A percentile compares a stretch with the other conserved stretches of the same genome.
Evolutionary conservation across 1,140 invertebrate species (phyloP).

Genomic region (Bicyclus anynana): DNA sequence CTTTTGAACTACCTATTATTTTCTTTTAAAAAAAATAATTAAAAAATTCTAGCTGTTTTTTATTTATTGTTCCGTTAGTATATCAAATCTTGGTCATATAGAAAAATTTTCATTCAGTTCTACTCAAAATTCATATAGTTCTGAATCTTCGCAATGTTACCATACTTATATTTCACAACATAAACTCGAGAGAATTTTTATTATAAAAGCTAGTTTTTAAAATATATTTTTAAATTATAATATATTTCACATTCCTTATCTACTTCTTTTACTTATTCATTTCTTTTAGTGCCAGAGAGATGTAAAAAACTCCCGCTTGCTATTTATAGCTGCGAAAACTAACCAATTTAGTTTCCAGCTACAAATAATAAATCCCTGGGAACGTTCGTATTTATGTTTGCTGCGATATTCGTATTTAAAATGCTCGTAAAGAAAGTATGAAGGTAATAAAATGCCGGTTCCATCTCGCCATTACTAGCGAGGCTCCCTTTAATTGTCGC

Average conservation of each 20-base stretch:
- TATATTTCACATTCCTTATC: not conserved
- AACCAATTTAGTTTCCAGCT: slow-evolving; percentile 4
- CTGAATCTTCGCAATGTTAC: no score
- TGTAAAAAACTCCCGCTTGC: not conserved
- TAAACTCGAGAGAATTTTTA: no score
- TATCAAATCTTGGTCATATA: no score
- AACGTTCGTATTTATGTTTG: slow-evolving; percentile 21
- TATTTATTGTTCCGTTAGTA: no score
- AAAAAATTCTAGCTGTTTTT: no score
- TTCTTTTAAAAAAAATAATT: no score
- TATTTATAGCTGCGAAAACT: not conserved
- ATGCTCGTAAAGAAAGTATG: slow-evolving; percentile 40
- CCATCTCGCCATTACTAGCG: slow-evolving; percentile 35
- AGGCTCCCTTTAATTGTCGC: slow-evolving; percentile 50
- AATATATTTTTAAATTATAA: no score
- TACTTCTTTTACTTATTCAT: not conserved
- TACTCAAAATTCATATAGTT: no score
- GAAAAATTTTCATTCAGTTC: no score
- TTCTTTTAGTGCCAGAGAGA: not conserved
- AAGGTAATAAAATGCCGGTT: slow-evolving; percentile 44
- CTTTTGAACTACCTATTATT: no score
- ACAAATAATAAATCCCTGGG: slow-evolving; percentile 18
- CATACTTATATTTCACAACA: no score
- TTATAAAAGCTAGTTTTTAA: no score
- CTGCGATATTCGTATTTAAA: slow-evolving; percentile 26